Percentiles rank a stretch among this genome's conserved stretches.
Conservation (phyloP, 2,113 vertebrate genomes). For the Myotis yumanensis region DNA sequence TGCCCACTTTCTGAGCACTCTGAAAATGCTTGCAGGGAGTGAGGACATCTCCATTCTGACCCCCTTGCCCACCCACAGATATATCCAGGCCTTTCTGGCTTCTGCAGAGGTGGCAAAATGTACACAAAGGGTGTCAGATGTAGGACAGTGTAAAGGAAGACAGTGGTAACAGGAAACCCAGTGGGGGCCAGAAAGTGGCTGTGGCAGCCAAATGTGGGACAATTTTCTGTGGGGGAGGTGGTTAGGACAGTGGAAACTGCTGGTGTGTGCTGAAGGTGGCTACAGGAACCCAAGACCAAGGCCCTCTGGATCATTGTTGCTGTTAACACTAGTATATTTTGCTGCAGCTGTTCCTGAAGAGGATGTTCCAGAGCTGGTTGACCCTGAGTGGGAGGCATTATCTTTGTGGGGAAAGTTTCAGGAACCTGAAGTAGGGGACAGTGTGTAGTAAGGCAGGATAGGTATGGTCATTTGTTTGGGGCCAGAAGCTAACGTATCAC, state of each 20-base stretch:
- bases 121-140: not conserved
- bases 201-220: not conserved
- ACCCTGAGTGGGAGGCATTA: not conserved
- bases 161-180: not conserved
- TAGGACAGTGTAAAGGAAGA: not conserved
- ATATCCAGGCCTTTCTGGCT: not conserved
- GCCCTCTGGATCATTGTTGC: not conserved
- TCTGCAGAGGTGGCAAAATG: not conserved
- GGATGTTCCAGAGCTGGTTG: not conserved
- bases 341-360: not conserved
- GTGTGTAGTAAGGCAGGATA: not conserved
- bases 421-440: not conserved
- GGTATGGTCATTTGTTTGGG: not conserved
- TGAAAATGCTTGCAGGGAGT: not conserved
- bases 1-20: not conserved
- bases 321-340: not conserved
- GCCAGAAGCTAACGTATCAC: not conserved
- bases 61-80: not conserved
- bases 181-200: not conserved
- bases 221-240: not conserved
- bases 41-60: not conserved
- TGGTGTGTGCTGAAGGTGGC: not conserved
- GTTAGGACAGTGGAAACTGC: not conserved
- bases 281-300: not conserved
- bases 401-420: not conserved